These are phyloP conservation scores for Callospermophilus lateralis DNA, from an alignment of 2,113 vertebrate species.

Conservation along the genomic window DNA sequence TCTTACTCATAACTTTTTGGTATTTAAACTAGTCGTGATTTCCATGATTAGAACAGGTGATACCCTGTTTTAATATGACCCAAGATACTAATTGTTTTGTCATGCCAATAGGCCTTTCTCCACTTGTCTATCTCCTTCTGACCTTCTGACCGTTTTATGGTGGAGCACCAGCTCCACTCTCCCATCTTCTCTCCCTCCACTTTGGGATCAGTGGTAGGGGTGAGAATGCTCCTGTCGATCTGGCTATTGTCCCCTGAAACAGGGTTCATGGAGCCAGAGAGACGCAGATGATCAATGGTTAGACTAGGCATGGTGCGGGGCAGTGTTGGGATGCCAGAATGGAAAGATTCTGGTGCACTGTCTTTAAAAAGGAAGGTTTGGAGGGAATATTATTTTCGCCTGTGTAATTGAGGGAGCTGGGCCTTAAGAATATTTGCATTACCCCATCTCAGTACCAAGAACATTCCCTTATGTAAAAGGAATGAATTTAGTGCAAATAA, in stretches of 20 bases:
- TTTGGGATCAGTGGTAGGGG: background rate
- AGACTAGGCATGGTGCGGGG: background rate
- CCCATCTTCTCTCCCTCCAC: background rate
- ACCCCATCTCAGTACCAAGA: background rate
- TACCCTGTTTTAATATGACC: background rate
- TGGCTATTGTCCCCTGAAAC: background rate
- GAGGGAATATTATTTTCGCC: background rate
- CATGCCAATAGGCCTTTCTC: background rate
- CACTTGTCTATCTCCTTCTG: background rate
- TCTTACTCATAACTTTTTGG: background rate
- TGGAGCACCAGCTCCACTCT: background rate
- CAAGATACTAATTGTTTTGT: background rate
- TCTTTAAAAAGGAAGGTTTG: background rate
- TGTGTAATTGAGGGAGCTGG: background rate
- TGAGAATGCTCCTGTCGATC: background rate
- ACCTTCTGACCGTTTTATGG: background rate
- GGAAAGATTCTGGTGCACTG: background rate
- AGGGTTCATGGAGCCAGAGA: background rate
- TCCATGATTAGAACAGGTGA: background rate
- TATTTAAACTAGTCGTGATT: background rate
- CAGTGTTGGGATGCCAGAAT: background rate
- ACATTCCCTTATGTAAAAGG: background rate
- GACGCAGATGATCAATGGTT: background rate
- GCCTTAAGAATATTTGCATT: background rate
- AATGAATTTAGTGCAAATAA: background rate